Percentiles rank a stretch among this genome's conserved stretches.
Evolutionary conservation across 1,140 invertebrate species (phyloP).

Genomic region (Trichogramma pretiosum): DNA sequence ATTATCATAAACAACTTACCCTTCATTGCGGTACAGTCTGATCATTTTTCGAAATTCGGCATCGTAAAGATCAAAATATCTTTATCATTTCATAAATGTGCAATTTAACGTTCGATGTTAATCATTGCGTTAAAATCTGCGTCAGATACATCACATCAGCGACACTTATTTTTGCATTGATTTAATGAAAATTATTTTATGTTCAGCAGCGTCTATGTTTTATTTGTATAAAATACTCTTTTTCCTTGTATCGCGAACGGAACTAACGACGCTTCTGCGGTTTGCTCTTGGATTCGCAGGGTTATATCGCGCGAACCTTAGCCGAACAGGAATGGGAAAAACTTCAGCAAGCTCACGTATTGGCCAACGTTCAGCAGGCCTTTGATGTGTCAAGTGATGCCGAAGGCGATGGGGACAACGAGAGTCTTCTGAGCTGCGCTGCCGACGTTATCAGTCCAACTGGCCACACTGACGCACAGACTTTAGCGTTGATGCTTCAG

Average conservation of each 20-base stretch:
- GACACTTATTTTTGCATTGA: too few relatives aligned
- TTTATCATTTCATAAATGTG: too few relatives aligned
- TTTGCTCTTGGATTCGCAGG: constrained; percentile 24
- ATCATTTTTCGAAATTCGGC: constrained; percentile 12
- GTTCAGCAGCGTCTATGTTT: not conserved
- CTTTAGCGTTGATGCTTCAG: constrained; percentile 95
- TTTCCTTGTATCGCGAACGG: too few relatives aligned
- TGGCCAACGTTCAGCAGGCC: constrained; percentile 85
- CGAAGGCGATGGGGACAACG: constrained; percentile 67
- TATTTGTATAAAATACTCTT: too few relatives aligned
- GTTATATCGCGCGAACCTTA: constrained; percentile 51
- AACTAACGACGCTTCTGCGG: too few relatives aligned
- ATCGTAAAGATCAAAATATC: too few relatives aligned
- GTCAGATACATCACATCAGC: too few relatives aligned
- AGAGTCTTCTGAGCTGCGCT: constrained; percentile 61
- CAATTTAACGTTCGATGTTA: too few relatives aligned
- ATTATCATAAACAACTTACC: too few relatives aligned
- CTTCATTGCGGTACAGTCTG: constrained; percentile 1
- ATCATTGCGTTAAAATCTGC: too few relatives aligned
- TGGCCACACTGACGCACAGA: constrained; percentile 90
- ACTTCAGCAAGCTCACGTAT: constrained; percentile 83
- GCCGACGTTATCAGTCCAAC: constrained; percentile 65
- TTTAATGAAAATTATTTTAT: not conserved
- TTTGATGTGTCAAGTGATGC: constrained; percentile 75
- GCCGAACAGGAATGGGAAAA: constrained; percentile 89